These are phyloP conservation scores for Sminthurides aquaticus DNA, from an alignment of 2,888 invertebrate species.

Conservation along the genomic window DNA sequence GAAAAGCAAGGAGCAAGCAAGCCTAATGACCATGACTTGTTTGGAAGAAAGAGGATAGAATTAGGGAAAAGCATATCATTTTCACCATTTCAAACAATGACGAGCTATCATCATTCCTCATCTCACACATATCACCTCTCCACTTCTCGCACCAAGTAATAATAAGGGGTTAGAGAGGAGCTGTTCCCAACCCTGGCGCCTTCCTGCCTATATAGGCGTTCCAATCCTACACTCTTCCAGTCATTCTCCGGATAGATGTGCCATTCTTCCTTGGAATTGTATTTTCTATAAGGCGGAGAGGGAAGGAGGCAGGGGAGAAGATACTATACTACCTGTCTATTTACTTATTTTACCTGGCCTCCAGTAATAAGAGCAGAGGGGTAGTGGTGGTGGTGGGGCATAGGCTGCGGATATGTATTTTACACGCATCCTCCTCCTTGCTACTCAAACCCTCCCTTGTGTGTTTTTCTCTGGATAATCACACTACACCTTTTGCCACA, in stretches of 20 bases:
- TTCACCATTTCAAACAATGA: constrained; percentile 33
- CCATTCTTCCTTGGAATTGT: not conserved
- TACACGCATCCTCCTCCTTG: not conserved
- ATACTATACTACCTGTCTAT: no score
- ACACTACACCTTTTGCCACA: constrained; percentile 36
- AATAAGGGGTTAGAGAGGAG: constrained; percentile 34
- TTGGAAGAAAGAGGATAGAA: constrained; percentile 4
- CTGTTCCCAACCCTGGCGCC: constrained; percentile 35
- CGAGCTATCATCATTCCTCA: constrained; percentile 35
- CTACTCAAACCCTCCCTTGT: not conserved
- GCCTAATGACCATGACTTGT: not conserved
- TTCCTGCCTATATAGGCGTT: constrained; percentile 32
- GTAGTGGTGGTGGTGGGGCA: no score
- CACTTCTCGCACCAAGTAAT: constrained; percentile 20
- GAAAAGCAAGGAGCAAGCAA: constrained; percentile 14
- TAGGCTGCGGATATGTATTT: no score
- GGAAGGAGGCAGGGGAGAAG: no score
- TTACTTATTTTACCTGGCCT: no score
- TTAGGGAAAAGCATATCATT: constrained; percentile 31
- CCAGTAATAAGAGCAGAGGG: no score
- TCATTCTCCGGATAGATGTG: not conserved
- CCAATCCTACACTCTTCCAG: constrained; percentile 26
- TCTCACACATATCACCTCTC: constrained; percentile 18
- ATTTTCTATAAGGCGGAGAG: no score
- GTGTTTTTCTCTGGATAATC: not conserved